Base-by-base conservation (phyloP, 2,888 invertebrate genomes). In the Pyrrhia umbra region DNA sequence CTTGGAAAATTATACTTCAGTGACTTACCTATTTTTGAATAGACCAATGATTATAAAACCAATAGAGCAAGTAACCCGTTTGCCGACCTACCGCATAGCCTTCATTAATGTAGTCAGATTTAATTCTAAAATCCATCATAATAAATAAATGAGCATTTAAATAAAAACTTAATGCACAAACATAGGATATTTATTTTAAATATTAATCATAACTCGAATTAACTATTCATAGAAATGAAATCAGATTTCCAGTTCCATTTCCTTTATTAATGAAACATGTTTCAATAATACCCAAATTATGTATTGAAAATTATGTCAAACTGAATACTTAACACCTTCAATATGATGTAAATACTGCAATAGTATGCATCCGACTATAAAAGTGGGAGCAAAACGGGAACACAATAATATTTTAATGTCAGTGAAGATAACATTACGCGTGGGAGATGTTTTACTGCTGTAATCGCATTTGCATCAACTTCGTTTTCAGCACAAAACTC, bases 221-320 rank as follows among this genome's bases (percentile, higher is more conserved):
- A 51, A 46, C 0, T 0, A 56, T 47, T 46, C 25, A 64, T 65
- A 10, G 16, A 39, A 20, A 10, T 40, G 5, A 1, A 3, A 37
- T 30, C 20, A 13, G 39, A 30, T 68, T 6, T 47, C 16, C 51
- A 30, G 34, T 66, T 47, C 16, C 42, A 51, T 68, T 68, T 57
- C 49, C 73, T 57, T 6, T 42, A 37, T 46, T 56, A 50, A 66
- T 68, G 13, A 46, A 40, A 51, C 27, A 42, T 10, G 45, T 23
- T 65, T 40, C 30, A 45, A 46, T 46, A 8, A 40, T 20, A 46
- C 6, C 10, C 15, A 2, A 40, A 23, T 40, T 40, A 21, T 50
- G 25, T 37, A 30, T 50, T 55, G 16, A 50, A 8, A 34, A 50
- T 65, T 4, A 37, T 55, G 10, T 21, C 27, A 23, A 39, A 55